Evolutionary conservation across 2,113 vertebrate species (phyloP).

Genomic region (Carassius gibelio): DNA sequence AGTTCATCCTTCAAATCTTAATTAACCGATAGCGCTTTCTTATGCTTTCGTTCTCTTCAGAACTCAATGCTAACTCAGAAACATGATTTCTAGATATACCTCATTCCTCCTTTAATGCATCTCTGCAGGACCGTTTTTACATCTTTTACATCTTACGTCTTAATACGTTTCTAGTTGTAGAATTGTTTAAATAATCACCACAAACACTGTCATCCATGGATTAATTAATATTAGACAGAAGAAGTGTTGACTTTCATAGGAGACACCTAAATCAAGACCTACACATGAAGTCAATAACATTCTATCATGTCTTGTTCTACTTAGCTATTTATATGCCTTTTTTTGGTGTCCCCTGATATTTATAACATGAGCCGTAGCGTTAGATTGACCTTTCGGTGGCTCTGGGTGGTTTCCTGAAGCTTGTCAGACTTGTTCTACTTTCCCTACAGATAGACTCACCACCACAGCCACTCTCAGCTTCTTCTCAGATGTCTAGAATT

Average conservation of each 20-base stretch:
- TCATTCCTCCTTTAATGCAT: not conserved
- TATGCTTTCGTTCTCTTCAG: not conserved
- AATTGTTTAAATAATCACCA: not conserved
- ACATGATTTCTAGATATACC: not conserved
- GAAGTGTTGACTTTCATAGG: not conserved
- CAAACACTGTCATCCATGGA: not conserved
- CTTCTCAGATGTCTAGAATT: conserved; percentile 19
- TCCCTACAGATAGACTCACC: conserved; percentile 10
- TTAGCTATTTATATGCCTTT: not conserved
- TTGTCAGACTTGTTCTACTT: conserved; percentile 41
- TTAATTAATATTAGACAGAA: not conserved
- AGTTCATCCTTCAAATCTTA: conserved; percentile 4
- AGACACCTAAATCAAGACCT: not conserved
- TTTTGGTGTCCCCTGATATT: conserved; percentile 30
- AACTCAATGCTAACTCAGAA: not conserved
- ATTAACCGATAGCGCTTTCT: not conserved
- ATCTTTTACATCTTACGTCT: not conserved
- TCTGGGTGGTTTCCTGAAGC: conserved; percentile 35
- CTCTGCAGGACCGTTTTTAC: not conserved
- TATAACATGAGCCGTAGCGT: not conserved
- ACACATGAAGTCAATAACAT: conserved; percentile 3
- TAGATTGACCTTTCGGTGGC: conserved; percentile 44
- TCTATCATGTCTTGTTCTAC: conserved; percentile 17
- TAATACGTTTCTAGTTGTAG: too few species aligned
- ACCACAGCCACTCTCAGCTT: not conserved